Conservation (phyloP, 2,888 invertebrate species). For the Rhamphomyia laevipes region DNA sequence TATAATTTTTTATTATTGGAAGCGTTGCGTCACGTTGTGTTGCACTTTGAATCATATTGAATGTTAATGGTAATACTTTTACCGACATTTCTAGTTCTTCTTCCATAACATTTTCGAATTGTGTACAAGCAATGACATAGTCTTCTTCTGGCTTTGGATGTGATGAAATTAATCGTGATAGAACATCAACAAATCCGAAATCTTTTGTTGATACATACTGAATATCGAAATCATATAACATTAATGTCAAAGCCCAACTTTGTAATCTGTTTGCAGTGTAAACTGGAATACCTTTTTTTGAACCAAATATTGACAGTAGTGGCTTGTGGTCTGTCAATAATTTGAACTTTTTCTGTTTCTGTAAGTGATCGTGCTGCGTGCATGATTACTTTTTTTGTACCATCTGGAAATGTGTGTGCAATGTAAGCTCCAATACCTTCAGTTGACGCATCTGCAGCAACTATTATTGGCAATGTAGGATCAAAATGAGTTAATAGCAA, state of each 20-base stretch:
- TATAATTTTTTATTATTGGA: no score
- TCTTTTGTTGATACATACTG: conserved; percentile 9
- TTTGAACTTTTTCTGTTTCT: conserved; percentile 19
- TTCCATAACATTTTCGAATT: conserved; percentile 8
- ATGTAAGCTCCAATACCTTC: conserved; percentile 6
- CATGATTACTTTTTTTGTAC: conserved; percentile 20
- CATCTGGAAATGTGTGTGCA: conserved; percentile 15
- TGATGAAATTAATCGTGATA: conserved; percentile 10
- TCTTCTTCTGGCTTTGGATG: conserved; percentile 9
- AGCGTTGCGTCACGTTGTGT: not conserved
- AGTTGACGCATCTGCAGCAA: conserved; percentile 8
- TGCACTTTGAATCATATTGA: not conserved
- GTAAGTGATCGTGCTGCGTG: conserved; percentile 22
- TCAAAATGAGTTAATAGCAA: conserved; percentile 8
- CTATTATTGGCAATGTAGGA: conserved; percentile 7
- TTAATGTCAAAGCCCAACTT: conserved; percentile 10
- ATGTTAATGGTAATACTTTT: not conserved
- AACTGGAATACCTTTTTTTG: conserved; percentile 18
- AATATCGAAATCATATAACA: conserved; percentile 12
- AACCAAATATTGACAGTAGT: conserved; percentile 23
- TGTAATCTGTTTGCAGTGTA: conserved; percentile 15
- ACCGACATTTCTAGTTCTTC: not conserved
- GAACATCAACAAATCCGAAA: conserved; percentile 13
- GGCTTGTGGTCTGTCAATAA: conserved; percentile 23
- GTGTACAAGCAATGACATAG: conserved; percentile 11